phyloP scores from a whole-genome alignment of 2,888 invertebrate genomes.

The Seira sanloemensis region DNA sequence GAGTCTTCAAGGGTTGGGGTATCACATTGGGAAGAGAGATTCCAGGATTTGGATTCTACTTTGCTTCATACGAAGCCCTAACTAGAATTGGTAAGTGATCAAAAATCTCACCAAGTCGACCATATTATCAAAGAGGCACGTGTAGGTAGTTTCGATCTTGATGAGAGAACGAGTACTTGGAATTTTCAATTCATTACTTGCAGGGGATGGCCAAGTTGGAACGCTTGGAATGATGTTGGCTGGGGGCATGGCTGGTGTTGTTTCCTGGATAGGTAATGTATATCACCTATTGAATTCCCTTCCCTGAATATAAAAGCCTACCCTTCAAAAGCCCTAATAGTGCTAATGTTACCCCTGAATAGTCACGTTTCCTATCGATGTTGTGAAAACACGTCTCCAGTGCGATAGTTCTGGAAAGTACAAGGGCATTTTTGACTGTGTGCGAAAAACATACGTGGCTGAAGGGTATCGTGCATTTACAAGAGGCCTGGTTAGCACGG shows the following conservation, averaged over 20 bases:
- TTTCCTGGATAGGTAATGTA: constrained; percentile 93
- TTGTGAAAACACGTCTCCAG: constrained; percentile 92
- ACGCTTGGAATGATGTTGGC: constrained; percentile 84
- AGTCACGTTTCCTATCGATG: constrained; percentile 90
- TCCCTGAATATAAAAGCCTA: no score
- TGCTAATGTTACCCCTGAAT: no score
- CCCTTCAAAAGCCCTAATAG: no score
- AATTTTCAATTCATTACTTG: not conserved
- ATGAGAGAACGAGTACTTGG: not conserved
- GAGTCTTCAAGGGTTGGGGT: constrained; percentile 85
- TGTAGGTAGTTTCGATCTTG: not conserved
- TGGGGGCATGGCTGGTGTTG: constrained; percentile 90
- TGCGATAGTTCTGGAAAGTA: constrained; percentile 82
- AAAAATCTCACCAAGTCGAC: not conserved
- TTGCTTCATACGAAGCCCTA: constrained; percentile 88
- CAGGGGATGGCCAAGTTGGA: constrained; percentile 77
- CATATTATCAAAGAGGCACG: not conserved
- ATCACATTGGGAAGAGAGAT: constrained; percentile 82
- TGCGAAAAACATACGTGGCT: constrained; percentile 81
- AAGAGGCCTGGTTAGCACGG: constrained; percentile 86
- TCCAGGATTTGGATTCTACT: constrained; percentile 91
- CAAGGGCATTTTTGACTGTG: constrained; percentile 84
- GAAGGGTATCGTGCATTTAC: constrained; percentile 86
- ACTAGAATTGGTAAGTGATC: constrained; percentile 75
- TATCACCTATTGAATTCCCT: no score